Percentiles rank a stretch among this genome's conserved stretches.
Conservation (phyloP, 1,140 invertebrate species). For the Chlorops oryzae region DNA sequence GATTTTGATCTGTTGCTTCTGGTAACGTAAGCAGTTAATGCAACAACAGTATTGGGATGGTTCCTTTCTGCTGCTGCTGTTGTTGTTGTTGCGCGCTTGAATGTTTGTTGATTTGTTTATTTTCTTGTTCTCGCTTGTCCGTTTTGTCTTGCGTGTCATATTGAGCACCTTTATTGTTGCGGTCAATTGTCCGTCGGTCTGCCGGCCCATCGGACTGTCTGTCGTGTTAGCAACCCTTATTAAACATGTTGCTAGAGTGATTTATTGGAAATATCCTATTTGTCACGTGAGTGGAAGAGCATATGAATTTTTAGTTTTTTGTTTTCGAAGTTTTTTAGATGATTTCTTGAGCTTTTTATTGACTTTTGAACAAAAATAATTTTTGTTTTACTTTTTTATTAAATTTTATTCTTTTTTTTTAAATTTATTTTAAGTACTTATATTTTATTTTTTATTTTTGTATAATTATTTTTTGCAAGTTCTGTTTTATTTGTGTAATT, state of each 20-base stretch:
- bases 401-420: too few species aligned
- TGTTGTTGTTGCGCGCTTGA: slow-evolving; percentile 2
- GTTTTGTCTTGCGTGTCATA: not conserved
- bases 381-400: too few species aligned
- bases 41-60: slow-evolving; percentile 3
- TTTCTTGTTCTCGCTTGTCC: slow-evolving; percentile 7
- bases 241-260: too few species aligned
- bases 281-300: too few species aligned
- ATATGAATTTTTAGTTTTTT: too few species aligned
- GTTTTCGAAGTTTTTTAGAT: too few species aligned
- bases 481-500: slow-evolving; percentile 3
- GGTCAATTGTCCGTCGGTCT: too few species aligned
- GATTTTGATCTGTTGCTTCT: slow-evolving; percentile 6
- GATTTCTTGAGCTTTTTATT: too few species aligned
- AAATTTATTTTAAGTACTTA: not conserved
- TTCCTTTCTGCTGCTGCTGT: not conserved
- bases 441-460: not conserved
- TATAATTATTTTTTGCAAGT: slow-evolving; percentile 11
- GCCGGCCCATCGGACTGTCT: too few species aligned
- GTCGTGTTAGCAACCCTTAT: too few species aligned
- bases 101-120: slow-evolving; percentile 1
- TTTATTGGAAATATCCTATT: too few species aligned
- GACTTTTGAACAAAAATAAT: too few species aligned
- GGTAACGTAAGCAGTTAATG: slow-evolving; percentile 4
- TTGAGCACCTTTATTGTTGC: not conserved